Conservation (phyloP, 2,113 vertebrate species). For the Gobius niger region DNA sequence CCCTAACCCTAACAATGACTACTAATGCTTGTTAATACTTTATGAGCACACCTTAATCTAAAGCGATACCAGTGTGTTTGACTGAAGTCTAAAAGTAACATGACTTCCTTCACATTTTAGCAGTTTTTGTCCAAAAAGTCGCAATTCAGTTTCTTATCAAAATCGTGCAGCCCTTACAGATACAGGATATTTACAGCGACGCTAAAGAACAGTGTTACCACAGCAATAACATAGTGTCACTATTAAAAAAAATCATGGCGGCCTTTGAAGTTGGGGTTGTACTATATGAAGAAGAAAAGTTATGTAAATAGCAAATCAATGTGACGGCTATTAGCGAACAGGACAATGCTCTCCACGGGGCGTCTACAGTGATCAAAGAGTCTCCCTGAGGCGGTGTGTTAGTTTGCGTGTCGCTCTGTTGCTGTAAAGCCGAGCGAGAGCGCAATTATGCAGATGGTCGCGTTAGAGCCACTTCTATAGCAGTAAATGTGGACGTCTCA, state of each 20-base stretch:
- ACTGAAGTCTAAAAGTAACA: no score
- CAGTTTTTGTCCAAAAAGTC: no score
- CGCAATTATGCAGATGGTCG: slow-evolving; percentile 9
- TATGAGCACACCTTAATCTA: no score
- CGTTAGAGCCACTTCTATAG: slow-evolving; percentile 1
- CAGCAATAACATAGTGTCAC: no score
- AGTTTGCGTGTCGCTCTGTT: not conserved
- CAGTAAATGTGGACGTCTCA: not conserved
- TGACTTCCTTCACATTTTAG: no score
- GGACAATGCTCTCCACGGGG: slow-evolving; percentile 4
- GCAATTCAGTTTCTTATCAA: no score
- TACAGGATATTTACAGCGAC: no score
- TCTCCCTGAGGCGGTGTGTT: not conserved
- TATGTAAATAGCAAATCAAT: slow-evolving; percentile 13
- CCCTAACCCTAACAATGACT: no score
- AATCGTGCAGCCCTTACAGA: no score
- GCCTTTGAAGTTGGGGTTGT: not conserved
- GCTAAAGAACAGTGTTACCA: no score
- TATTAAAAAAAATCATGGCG: not conserved
- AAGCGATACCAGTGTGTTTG: no score
- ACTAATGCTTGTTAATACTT: no score
- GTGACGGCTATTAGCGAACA: not conserved
- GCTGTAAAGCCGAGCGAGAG: slow-evolving; percentile 8
- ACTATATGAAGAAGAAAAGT: not conserved
- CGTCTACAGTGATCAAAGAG: slow-evolving; percentile 13